Base-by-base conservation (phyloP, 2,113 vertebrate genomes). In the Capreolus pygargus region DNA sequence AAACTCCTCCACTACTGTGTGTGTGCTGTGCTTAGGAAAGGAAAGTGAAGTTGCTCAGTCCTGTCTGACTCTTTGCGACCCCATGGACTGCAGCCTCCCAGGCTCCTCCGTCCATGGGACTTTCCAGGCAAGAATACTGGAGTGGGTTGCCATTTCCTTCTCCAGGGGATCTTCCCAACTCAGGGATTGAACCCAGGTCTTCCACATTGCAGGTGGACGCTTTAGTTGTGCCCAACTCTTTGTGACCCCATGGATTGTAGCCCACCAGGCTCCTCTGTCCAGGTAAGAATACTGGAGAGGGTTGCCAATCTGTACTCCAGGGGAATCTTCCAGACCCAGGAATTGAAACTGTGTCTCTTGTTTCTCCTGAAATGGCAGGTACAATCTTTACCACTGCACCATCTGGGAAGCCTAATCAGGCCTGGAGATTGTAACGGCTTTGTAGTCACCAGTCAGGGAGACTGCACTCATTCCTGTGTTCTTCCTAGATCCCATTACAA, bases 391-490 rank as follows among this genome's bases (percentile, higher is more conserved):
- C 39, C 12, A 43, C 5, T 76, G 23, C 23, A 43, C 12, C 36
- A 76, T 27, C 70, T 76, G 23, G 39, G 39, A 15, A 43, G 45
- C 8, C 45, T 43, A 1, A 39, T 58, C 5, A 82, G 54, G 25
- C 28, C 28, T 52, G 57, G 39, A 93, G n/a, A 58, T 3, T 27
- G 1, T 13, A 58, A 21, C 3, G 14, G 30, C 3, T 55, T 6
- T 74, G 14, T 2, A 23, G n/a, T 85, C 14, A 25, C 50, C 25
- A 52, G 7, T 58, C 47, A 8, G 45, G 25, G 16, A 27, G 3
- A 30, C 2, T 19, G 1, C 8, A 14, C 36, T 28, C 8, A 57
- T 45, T 1, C 4, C 39, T 36, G 0, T 64, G 54, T 27, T 55
- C 86, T 54, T 27, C 23, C 45, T 50, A 10, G 0, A 57, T 19